phyloP scores from a whole-genome alignment of 2,888 invertebrate genomes.

The Spisula solida region DNA sequence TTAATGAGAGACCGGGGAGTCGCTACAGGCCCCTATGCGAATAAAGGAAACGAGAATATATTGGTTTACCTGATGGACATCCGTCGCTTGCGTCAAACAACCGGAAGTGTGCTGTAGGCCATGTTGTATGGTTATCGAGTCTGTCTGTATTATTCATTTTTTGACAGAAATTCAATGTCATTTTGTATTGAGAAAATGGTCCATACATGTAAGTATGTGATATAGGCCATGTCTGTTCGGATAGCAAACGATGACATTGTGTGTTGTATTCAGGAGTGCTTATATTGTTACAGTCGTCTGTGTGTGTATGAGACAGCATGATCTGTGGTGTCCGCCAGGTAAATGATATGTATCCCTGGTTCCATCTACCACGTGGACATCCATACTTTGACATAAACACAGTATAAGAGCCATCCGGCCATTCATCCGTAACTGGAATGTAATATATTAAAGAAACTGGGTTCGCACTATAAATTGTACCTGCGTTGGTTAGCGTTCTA shows the following conservation, averaged over 20 bases:
- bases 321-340: background rate
- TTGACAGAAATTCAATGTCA: background rate
- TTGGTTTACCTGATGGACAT: background rate
- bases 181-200: constrained; percentile 17
- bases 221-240: background rate
- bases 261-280: background rate
- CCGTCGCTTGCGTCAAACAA: background rate
- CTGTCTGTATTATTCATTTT: background rate
- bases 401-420: background rate
- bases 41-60: too few species aligned
- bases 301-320: background rate
- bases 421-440: background rate
- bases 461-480: too few species aligned
- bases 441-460: too few species aligned
- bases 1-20: too few species aligned
- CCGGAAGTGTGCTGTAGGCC: background rate
- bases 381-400: background rate
- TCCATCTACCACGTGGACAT: background rate
- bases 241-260: background rate
- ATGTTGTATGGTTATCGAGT: background rate
- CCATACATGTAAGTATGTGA: background rate
- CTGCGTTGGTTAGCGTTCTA: too few species aligned
- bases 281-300: background rate
- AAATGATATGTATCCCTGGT: background rate
- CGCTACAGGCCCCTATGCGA: too few species aligned